phyloP scores from a whole-genome alignment of 1,140 invertebrate genomes.

The Trichonephila clavata region DNA sequence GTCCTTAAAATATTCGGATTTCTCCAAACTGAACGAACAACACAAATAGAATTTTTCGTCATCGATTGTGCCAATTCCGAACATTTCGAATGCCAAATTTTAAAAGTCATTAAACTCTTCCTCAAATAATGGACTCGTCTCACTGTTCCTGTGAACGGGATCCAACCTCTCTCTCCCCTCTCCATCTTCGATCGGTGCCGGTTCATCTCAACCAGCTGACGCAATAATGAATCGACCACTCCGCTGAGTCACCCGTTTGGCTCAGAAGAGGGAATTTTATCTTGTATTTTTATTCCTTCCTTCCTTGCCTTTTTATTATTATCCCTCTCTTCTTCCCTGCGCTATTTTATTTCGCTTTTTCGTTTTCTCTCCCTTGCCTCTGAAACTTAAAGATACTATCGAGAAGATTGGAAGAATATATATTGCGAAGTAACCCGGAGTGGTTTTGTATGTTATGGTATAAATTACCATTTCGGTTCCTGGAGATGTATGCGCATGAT shows the following conservation, averaged over 20 bases:
- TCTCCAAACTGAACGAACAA: no score
- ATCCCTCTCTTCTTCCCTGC: not conserved
- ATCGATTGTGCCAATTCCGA: no score
- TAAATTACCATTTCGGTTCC: slow-evolving; percentile 31
- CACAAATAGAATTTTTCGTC: no score
- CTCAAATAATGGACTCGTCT: not conserved
- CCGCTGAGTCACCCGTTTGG: slow-evolving; percentile 64
- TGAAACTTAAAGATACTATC: not conserved
- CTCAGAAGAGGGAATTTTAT: slow-evolving; percentile 43
- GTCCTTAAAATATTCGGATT: no score
- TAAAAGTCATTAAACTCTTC: not conserved
- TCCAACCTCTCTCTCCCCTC: not conserved
- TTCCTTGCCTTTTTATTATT: slow-evolving; percentile 4
- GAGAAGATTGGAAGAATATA: slow-evolving; percentile 19
- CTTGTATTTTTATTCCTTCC: slow-evolving; percentile 37
- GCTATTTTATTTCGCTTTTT: not conserved
- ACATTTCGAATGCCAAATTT: not conserved
- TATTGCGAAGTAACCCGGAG: slow-evolving; percentile 5
- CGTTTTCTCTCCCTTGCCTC: no score
- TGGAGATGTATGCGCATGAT: not conserved
- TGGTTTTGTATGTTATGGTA: slow-evolving; percentile 46
- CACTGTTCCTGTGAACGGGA: not conserved
- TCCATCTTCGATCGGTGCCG: slow-evolving; percentile 62
- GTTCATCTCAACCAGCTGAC: slow-evolving; percentile 73
- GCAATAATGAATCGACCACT: slow-evolving; percentile 71